Conservation (phyloP, 2,113 vertebrate species). For the Chaetodon trifascialis region DNA sequence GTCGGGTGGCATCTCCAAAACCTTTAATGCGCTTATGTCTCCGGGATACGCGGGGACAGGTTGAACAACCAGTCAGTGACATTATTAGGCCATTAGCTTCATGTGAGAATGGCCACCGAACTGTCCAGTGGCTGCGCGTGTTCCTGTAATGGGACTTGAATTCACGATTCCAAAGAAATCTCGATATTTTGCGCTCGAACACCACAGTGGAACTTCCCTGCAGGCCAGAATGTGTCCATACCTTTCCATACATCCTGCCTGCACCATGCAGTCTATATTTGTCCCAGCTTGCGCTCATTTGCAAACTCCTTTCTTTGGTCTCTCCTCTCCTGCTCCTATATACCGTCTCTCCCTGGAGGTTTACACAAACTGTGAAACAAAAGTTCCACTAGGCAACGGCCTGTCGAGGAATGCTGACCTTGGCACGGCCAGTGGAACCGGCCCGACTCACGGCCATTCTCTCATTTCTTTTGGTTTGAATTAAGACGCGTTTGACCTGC, state of each 20-base stretch:
- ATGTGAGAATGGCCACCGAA: neutral
- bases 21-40: neutral
- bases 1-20: conserved; percentile 1
- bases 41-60: neutral
- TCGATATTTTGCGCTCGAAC: too few species aligned
- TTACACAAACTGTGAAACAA: conserved; percentile 72
- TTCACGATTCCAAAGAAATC: neutral
- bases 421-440: conserved; percentile 73
- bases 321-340: conserved; percentile 30
- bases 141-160: neutral
- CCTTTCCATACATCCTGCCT: conserved; percentile 7
- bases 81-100: neutral
- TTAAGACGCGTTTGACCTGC: conserved; percentile 65
- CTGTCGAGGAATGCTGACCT: conserved; percentile 81
- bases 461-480: conserved; percentile 56
- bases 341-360: conserved; percentile 61
- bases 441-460: conserved; percentile 58
- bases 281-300: conserved; percentile 33
- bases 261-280: neutral
- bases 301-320: conserved; percentile 36
- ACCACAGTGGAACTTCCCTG: neutral
- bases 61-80: neutral
- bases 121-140: too few species aligned
- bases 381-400: conserved; percentile 81
- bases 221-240: neutral